Base-by-base conservation (phyloP, 2,113 vertebrate genomes). In the Oplegnathus fasciatus region DNA sequence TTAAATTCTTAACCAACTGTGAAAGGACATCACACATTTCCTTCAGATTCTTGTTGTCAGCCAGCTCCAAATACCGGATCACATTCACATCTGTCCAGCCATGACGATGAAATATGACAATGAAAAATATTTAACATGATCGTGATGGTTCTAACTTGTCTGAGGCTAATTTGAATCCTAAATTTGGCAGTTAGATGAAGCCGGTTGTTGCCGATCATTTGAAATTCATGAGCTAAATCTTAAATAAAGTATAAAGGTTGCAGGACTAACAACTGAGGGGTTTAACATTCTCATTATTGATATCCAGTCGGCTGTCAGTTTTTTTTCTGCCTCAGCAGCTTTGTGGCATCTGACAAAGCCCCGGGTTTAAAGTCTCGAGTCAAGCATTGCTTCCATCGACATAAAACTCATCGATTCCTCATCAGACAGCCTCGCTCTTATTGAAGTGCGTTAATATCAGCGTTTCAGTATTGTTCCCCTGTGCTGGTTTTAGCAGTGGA, bases 281-380 rank as follows among this genome's bases (percentile, higher is more conserved):
- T 57, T 44, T 44, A 37, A 75, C 50, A 0, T 57, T 71, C 44
- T 55, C 75, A 79, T 79, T 71, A 79, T 80, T 68, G 80, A 75
- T 64, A 54, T 79, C 62, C 26, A 42, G n/a, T 77, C 62, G 28
- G 52, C 32, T n/a, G n/a, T n/a, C n/a, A n/a, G n/a, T n/a, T n/a
- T 76, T 67, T 42, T n/a, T 34, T 22, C 76, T 46, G 57, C 69
- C 79, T 88, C 88, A 83, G 84, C 84, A 75, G 81, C 57, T 83
- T 85, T 30, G 42, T 26, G 71, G 37, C 14, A 2, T 40, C 62
- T n/a, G 58, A 84, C 68, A 78, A 90, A 84, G 66, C 77, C 72
- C 17, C 7, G 10, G 75, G 20, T 84, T 88, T 88, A 84, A 79
- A 67, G 15, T 34, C 80, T 66, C 2, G 34, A 68, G 69, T 73